Evolutionary conservation across 2,797 vertebrate genomes (phyloP).

Genomic region (Pogonophryne albipinna): DNA sequence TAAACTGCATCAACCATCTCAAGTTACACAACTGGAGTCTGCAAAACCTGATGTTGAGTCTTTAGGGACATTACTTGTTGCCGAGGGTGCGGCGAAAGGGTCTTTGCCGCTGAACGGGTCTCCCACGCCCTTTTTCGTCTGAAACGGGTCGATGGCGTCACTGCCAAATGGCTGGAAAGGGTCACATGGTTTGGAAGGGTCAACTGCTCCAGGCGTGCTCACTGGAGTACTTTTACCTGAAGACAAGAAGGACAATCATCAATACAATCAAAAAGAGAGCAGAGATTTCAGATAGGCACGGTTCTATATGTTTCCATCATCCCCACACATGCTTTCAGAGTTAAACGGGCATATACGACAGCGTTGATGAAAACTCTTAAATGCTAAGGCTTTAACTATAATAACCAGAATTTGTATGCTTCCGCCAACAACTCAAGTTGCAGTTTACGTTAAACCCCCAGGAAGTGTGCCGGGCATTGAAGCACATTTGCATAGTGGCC

Average conservation of each 20-base stretch:
- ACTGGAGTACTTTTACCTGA: slow-evolving; percentile 96
- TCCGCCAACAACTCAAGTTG: too few species aligned
- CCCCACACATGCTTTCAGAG: not conserved
- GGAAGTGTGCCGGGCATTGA: too few species aligned
- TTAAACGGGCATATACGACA: not conserved
- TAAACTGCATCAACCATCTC: slow-evolving; percentile 87
- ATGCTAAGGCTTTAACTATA: not conserved
- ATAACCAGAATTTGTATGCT: too few species aligned
- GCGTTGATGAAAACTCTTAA: not conserved
- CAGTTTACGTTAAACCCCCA: too few species aligned
- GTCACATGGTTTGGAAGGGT: slow-evolving; percentile 91
- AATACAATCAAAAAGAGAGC: not conserved
- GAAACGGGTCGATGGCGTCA: slow-evolving; percentile 92
- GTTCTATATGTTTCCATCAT: not conserved
- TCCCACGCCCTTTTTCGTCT: slow-evolving; percentile 93
- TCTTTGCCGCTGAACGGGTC: slow-evolving; percentile 99
- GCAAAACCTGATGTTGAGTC: slow-evolving; percentile 90
- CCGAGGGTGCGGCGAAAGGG: slow-evolving; percentile 92
- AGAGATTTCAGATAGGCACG: not conserved
- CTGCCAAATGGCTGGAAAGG: slow-evolving; percentile 95
- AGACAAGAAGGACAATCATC: slow-evolving; percentile 71
- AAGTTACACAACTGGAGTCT: slow-evolving; percentile 97
- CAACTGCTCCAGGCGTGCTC: slow-evolving; percentile 87
- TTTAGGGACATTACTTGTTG: slow-evolving; percentile 94
- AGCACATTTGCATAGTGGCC: too few species aligned